phyloP scores from a whole-genome alignment of 2,797 vertebrate genomes.

The Toxotes lorentzi region DNA sequence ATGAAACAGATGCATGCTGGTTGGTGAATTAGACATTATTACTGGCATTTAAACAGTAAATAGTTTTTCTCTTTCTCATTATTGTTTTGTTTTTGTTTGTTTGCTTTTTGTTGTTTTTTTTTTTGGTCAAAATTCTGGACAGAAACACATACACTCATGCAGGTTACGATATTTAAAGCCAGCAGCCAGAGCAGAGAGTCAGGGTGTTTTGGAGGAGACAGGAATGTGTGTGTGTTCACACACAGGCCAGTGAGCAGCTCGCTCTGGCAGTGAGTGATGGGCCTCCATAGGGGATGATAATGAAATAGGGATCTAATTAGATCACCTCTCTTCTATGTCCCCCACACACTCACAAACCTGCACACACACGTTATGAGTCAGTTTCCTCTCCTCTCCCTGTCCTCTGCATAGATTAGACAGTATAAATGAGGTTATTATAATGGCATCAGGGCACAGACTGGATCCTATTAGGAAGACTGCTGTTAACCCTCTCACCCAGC shows the following conservation, averaged over 20 bases:
- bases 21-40: too few species aligned
- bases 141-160: background rate
- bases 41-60: too few species aligned
- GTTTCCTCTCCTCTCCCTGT: background rate
- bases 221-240: background rate
- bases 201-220: background rate
- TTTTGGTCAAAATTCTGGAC: too few species aligned
- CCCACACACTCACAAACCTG: background rate
- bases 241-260: slow-evolving; percentile 2
- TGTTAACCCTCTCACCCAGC: background rate
- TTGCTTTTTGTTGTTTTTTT: too few species aligned
- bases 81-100: too few species aligned
- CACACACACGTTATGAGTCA: slow-evolving; percentile 26
- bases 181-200: background rate
- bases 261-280: slow-evolving; percentile 34
- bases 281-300: slow-evolving; percentile 45
- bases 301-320: slow-evolving; percentile 55
- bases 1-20: too few species aligned
- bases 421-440: slow-evolving; percentile 45
- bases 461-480: slow-evolving; percentile 23
- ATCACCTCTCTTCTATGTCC: slow-evolving; percentile 11
- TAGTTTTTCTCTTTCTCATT: too few species aligned
- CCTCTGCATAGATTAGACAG: slow-evolving; percentile 35
- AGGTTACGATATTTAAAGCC: background rate
- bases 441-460: slow-evolving; percentile 8